Evolutionary conservation across 1,140 invertebrate genomes (phyloP).

Genomic region (Scaptodrosophila lebanonensis): DNA sequence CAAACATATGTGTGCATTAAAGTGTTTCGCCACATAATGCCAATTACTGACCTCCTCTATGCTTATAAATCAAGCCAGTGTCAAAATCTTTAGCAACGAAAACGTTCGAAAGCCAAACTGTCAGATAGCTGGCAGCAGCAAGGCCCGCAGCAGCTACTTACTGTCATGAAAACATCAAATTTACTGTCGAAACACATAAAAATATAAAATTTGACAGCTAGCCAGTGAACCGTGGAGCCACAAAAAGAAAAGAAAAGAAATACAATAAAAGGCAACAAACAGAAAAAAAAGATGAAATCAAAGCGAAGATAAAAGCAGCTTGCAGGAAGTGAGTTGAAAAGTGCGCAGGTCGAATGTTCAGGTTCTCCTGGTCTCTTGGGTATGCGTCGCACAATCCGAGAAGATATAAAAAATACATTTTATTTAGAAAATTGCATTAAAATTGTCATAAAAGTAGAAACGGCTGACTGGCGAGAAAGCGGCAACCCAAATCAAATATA

Average conservation of each 20-base stretch:
- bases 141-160: slow-evolving; percentile 59
- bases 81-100: too few species aligned
- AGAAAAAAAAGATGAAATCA: slow-evolving; percentile 54
- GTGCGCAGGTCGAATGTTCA: slow-evolving; percentile 22
- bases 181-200: slow-evolving; percentile 75
- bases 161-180: slow-evolving; percentile 74
- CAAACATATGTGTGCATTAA: too few species aligned
- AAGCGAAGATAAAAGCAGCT: slow-evolving; percentile 45
- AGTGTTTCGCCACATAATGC: too few species aligned
- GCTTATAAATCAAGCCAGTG: too few species aligned
- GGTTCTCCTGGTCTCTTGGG: slow-evolving; percentile 15
- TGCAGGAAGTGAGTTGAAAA: slow-evolving; percentile 33
- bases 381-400: slow-evolving; percentile 30
- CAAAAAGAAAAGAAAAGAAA: neutral
- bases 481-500: slow-evolving; percentile 56
- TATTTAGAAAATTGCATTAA: slow-evolving; percentile 73
- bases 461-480: slow-evolving; percentile 7
- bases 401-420: slow-evolving; percentile 65
- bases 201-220: slow-evolving; percentile 72
- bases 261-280: neutral
- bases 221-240: slow-evolving; percentile 5
- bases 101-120: slow-evolving; percentile 59
- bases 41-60: too few species aligned
- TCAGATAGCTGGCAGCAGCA: slow-evolving; percentile 59
- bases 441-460: slow-evolving; percentile 56